A percentile compares a stretch with the other conserved stretches of the same genome.
Evolutionary conservation across 1,140 invertebrate species (phyloP).

Genomic region (Scaptomyza pallida): DNA sequence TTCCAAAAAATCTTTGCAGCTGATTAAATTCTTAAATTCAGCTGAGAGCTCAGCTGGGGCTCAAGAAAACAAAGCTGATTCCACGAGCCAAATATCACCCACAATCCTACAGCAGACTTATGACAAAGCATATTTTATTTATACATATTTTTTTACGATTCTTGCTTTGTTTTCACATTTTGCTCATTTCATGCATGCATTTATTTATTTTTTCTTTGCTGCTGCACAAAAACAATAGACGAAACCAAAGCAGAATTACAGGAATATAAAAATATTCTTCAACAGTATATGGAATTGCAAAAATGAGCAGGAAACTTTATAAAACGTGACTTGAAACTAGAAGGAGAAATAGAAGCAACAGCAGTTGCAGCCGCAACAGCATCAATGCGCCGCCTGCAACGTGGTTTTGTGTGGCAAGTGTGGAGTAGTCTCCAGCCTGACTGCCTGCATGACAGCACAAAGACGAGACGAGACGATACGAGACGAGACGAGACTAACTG

Average conservation of each 20-base stretch:
- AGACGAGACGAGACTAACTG: slow-evolving; percentile 15
- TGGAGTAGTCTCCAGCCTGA: slow-evolving; percentile 7
- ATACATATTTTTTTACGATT: slow-evolving; percentile 48
- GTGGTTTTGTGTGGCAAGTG: slow-evolving; percentile 17
- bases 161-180: slow-evolving; percentile 37
- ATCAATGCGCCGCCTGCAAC: slow-evolving; percentile 9
- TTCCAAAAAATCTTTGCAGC: neutral
- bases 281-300: slow-evolving; percentile 56
- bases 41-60: neutral
- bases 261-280: slow-evolving; percentile 35
- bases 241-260: slow-evolving; percentile 17
- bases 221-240: slow-evolving; percentile 5
- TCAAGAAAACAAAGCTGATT: neutral
- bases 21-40: neutral
- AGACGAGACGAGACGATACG: neutral
- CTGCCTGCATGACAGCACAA: slow-evolving; percentile 7
- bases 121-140: slow-evolving; percentile 46
- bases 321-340: slow-evolving; percentile 60
- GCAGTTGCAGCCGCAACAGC: neutral
- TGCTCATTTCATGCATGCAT: slow-evolving; percentile 37
- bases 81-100: no score
- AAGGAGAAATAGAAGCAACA: neutral
- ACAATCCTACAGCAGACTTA: slow-evolving; percentile 7
- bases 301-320: slow-evolving; percentile 60
- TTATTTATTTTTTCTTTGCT: slow-evolving; percentile 13